Evolutionary conservation across 37 sponge, comb jelly and placozoan species (phyloP).

Genomic region (Geodia barretti): DNA sequence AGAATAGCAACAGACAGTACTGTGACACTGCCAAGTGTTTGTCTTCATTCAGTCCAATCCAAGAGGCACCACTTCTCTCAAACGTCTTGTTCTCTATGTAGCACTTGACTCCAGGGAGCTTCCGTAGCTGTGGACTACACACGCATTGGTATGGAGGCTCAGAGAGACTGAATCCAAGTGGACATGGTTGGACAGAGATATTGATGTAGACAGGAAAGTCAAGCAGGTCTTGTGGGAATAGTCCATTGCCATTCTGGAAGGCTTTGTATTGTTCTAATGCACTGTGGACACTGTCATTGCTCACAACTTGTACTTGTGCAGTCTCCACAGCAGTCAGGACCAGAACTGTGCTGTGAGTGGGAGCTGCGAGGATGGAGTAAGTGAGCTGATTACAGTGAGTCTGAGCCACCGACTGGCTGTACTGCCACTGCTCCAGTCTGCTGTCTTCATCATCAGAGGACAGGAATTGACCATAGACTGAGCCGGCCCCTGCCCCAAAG

Average conservation of each 20-base stretch:
- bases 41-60: background rate
- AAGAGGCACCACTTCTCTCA: background rate
- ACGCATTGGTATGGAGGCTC: background rate
- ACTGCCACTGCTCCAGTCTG: background rate
- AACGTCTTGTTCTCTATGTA: background rate
- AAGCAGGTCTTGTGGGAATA: background rate
- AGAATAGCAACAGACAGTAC: constrained; percentile 10
- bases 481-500: background rate
- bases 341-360: background rate
- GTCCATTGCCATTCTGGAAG: background rate
- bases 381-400: background rate
- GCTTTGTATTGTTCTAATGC: background rate
- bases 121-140: background rate
- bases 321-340: background rate
- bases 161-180: constrained; percentile 7
- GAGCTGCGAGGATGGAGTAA: background rate
- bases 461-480: background rate
- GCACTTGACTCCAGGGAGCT: background rate
- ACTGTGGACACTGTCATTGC: background rate
- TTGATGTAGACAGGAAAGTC: background rate
- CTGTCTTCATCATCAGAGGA: background rate
- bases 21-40: background rate
- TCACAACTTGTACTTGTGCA: background rate
- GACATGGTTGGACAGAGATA: background rate
- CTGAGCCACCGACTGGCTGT: background rate